Evolutionary conservation across 2,113 vertebrate species (phyloP).

Genomic region (Parus major): DNA sequence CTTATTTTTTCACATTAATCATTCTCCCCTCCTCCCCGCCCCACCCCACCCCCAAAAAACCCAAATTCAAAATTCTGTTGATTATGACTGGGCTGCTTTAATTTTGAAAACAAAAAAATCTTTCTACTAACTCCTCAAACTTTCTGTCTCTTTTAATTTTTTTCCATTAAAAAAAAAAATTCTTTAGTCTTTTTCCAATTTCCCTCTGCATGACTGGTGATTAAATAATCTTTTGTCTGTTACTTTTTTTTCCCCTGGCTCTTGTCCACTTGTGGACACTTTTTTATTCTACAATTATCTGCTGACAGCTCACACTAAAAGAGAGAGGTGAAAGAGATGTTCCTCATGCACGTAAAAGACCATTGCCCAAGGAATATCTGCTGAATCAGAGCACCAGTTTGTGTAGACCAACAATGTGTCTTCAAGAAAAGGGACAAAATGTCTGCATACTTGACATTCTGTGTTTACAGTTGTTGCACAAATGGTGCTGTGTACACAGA

Average conservation of each 20-base stretch:
- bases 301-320: not conserved
- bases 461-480: not conserved
- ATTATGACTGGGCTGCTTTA: not conserved
- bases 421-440: not conserved
- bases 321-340: not conserved
- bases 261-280: not conserved
- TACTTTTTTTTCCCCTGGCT: fast-evolving
- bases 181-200: not conserved
- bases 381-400: not conserved
- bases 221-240: not conserved
- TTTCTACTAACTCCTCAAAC: not conserved
- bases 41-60: not conserved
- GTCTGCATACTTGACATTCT: not conserved
- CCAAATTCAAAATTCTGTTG: not conserved
- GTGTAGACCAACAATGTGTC: not conserved
- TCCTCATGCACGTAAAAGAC: not conserved
- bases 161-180: not conserved
- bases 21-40: fast-evolving
- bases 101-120: not conserved
- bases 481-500: not conserved
- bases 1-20: not conserved
- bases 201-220: not conserved
- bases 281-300: not conserved
- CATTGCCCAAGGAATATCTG: not conserved
- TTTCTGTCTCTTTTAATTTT: not conserved